phyloP scores from a whole-genome alignment of 1,140 invertebrate species.

The Drosophila albomicans region DNA sequence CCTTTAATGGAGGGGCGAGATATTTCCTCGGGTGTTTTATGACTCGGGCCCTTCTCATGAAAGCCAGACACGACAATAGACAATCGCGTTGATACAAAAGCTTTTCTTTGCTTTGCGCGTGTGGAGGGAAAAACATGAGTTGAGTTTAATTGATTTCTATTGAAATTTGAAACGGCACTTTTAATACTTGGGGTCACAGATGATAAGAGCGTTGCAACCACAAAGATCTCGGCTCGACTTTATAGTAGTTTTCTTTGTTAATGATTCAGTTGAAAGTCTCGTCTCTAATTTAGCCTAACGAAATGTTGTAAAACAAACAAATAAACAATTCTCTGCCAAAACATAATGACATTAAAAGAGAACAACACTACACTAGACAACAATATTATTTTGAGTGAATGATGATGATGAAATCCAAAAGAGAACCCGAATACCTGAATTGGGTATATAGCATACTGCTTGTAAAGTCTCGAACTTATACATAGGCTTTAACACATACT shows the following conservation, averaged over 20 bases:
- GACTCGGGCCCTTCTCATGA: slow-evolving; percentile 48
- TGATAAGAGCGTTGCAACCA: slow-evolving; percentile 19
- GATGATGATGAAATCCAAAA: slow-evolving; percentile 26
- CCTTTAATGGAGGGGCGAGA: slow-evolving; percentile 59
- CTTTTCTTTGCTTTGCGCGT: slow-evolving; percentile 14
- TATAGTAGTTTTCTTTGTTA: slow-evolving; percentile 16
- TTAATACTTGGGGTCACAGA: slow-evolving; percentile 35
- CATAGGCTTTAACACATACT: slow-evolving; percentile 23
- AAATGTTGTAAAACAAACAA: slow-evolving; percentile 15
- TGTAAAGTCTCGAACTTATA: slow-evolving; percentile 18
- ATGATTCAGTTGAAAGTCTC: slow-evolving; percentile 29
- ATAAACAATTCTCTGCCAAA: background rate
- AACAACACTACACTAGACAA: background rate
- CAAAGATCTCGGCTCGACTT: background rate
- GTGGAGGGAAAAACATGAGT: slow-evolving; percentile 49
- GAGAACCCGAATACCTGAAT: slow-evolving; percentile 9
- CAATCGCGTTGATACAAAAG: slow-evolving; percentile 63
- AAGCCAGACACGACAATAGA: slow-evolving; percentile 44
- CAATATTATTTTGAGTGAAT: background rate
- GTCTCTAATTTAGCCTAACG: background rate
- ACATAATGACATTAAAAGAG: slow-evolving; percentile 8
- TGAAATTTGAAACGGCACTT: slow-evolving; percentile 81
- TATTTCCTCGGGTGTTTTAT: slow-evolving; percentile 61
- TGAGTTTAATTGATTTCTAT: slow-evolving; percentile 78
- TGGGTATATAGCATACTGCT: slow-evolving; percentile 2